Evolutionary conservation across 53 echinoderm and acorn worm species (phyloP).

Genomic region (Paracentrotus lividus): DNA sequence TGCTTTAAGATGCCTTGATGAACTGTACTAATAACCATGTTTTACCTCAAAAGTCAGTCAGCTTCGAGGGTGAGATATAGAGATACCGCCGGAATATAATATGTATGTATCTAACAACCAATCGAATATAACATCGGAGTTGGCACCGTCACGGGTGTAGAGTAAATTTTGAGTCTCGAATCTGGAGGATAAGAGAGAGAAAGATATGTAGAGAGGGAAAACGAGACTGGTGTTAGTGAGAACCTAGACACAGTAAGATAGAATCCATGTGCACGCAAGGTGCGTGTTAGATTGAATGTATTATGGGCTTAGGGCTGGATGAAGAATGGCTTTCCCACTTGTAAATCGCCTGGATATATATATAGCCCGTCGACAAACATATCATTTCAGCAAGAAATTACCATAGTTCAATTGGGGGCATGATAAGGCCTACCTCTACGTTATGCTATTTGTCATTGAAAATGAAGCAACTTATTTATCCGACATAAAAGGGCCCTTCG

Average conservation of each 20-base stretch:
- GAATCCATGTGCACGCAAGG: not conserved
- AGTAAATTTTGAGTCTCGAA: not conserved
- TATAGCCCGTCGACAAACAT: not conserved
- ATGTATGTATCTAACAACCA: too few relatives aligned
- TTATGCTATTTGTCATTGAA: not conserved
- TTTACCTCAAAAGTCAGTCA: not conserved
- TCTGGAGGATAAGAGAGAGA: not conserved
- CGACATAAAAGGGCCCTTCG: not conserved
- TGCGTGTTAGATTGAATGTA: not conserved
- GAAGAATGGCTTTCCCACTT: not conserved
- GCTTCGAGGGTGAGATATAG: not conserved
- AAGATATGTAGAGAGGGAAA: too few relatives aligned
- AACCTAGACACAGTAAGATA: not conserved
- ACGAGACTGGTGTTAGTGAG: not conserved
- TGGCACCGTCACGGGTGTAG: not conserved
- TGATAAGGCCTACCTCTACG: not conserved
- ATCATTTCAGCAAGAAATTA: too few relatives aligned
- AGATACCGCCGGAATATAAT: not conserved
- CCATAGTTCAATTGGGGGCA: not conserved
- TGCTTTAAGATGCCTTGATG: not conserved
- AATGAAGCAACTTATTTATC: not conserved
- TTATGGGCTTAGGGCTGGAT: not conserved
- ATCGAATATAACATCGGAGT: not conserved
- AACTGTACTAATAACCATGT: not conserved
- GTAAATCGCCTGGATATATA: not conserved